phyloP scores from a whole-genome alignment of 1,140 invertebrate genomes.

The Listronotus oregonensis region DNA sequence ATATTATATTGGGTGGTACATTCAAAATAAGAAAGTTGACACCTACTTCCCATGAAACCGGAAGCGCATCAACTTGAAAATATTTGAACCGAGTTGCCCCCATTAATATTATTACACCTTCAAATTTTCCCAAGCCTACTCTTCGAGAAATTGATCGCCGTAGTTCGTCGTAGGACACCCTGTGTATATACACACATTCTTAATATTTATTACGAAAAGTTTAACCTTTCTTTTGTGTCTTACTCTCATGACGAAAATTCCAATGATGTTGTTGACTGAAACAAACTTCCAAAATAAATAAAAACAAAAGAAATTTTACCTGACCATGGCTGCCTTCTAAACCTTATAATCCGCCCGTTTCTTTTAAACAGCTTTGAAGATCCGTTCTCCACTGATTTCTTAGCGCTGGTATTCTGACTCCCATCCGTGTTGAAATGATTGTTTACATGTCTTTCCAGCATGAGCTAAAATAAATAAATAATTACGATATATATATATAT shows the following conservation, averaged over 20 bases:
- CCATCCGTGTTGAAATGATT: constrained; percentile 80
- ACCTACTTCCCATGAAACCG: no score
- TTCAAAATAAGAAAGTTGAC: no score
- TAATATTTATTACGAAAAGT: constrained; percentile 24
- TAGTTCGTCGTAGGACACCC: no score
- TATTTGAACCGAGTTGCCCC: no score
- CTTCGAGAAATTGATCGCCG: no score
- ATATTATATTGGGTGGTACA: no score
- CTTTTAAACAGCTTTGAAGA: constrained; percentile 77
- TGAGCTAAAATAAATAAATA: constrained; percentile 76
- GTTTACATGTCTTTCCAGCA: constrained; percentile 91
- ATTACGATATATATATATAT: no score
- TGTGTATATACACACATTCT: no score
- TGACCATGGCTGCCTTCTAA: constrained; percentile 82
- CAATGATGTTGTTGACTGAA: constrained; percentile 9
- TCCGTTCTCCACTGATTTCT: constrained; percentile 69
- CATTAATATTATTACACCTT: no score
- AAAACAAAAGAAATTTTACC: constrained; percentile 58
- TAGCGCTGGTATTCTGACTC: constrained; percentile 64
- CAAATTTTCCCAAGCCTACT: no score
- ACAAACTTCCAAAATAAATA: constrained; percentile 22
- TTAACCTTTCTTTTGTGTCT: constrained; percentile 1
- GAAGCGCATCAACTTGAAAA: no score
- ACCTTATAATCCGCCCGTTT: constrained; percentile 83
- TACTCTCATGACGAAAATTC: constrained; percentile 11